Conservation (phyloP, 2,888 invertebrate species). For the Panzeria rudis region DNA sequence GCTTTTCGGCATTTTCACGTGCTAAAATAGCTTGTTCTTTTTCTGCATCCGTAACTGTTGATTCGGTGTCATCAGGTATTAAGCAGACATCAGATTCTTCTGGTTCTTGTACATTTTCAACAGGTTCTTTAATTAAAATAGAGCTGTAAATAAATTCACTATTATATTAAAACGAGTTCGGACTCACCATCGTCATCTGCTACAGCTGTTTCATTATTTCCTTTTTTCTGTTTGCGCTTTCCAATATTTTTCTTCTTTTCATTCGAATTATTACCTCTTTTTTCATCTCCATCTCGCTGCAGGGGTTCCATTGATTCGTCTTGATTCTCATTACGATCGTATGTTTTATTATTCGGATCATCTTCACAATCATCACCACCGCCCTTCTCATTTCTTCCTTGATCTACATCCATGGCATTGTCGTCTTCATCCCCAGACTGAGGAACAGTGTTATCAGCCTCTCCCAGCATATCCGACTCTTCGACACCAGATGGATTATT, state of each 20-base stretch:
- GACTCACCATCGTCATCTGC: constrained; percentile 75
- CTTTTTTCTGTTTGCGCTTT: constrained; percentile 64
- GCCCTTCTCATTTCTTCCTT: constrained; percentile 49
- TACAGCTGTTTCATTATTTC: constrained; percentile 37
- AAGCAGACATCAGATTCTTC: constrained; percentile 89
- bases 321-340: constrained; percentile 64
- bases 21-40: constrained; percentile 85
- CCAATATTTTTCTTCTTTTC: constrained; percentile 61
- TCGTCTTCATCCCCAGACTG: constrained; percentile 69
- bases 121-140: constrained; percentile 80
- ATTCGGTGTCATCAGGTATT: constrained; percentile 87
- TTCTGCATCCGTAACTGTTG: constrained; percentile 87
- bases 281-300: constrained; percentile 54
- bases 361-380: constrained; percentile 54
- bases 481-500: constrained; percentile 76
- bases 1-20: constrained; percentile 82
- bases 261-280: constrained; percentile 44
- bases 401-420: constrained; percentile 67
- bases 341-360: constrained; percentile 50
- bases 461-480: constrained; percentile 78
- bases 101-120: constrained; percentile 84
- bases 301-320: constrained; percentile 69
- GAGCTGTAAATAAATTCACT: background rate
- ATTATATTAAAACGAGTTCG: background rate
- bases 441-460: constrained; percentile 78